Conservation (phyloP, 2,113 vertebrate species). For the Nansenia antarctica region DNA sequence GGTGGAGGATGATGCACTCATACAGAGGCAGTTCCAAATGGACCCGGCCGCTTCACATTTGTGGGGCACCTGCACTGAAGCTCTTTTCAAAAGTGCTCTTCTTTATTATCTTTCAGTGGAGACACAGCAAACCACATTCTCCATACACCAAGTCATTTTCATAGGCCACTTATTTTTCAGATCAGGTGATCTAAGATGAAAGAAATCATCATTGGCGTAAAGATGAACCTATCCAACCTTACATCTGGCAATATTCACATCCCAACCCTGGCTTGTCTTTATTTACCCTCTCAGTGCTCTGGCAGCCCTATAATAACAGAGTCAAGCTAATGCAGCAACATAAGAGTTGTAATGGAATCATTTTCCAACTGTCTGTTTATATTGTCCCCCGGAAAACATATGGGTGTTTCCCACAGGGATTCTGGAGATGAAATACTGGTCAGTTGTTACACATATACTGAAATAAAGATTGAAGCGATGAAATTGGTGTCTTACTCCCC, state of each 20-base stretch:
- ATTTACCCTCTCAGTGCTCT: conserved; percentile 35
- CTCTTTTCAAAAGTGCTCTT: neutral
- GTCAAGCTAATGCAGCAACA: conserved; percentile 26
- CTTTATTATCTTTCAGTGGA: conserved; percentile 31
- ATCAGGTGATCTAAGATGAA: neutral
- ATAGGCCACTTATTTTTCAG: conserved; percentile 34
- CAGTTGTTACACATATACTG: conserved; percentile 48
- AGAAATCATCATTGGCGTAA: neutral
- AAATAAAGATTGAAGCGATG: conserved; percentile 49
- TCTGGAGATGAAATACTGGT: conserved; percentile 39
- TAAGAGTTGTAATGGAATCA: conserved; percentile 36
- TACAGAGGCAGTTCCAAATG: conserved; percentile 31
- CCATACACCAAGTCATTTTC: conserved; percentile 49
- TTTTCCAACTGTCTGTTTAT: conserved; percentile 44
- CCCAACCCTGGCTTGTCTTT: conserved; percentile 10
- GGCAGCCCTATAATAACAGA: conserved; percentile 21
- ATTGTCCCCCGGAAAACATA: conserved; percentile 22
- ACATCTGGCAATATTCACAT: neutral
- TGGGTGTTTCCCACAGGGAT: conserved; percentile 8
- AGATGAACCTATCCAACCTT: neutral
- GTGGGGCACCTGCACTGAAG: conserved; percentile 24
- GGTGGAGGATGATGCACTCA: conserved; percentile 2
- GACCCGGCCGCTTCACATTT: conserved; percentile 15
- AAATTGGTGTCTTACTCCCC: conserved; percentile 41
- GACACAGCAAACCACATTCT: conserved; percentile 35